Evolutionary conservation across 1,140 invertebrate genomes (phyloP).

Genomic region (Calliopsis andreniformis): DNA sequence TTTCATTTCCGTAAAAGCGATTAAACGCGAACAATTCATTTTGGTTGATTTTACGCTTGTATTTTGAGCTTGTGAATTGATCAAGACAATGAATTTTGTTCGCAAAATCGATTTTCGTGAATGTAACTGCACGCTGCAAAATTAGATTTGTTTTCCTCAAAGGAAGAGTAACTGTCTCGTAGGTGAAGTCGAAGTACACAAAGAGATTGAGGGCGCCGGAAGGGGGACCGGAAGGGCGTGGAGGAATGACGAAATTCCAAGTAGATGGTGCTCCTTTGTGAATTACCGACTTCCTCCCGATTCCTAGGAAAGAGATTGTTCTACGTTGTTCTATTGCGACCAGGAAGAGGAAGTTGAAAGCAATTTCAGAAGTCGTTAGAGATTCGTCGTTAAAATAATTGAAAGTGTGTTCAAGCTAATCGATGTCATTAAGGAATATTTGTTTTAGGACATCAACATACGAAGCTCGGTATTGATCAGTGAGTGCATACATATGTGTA

Average conservation of each 20-base stretch:
- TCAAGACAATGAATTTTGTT: background rate
- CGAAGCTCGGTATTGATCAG: constrained; percentile 30
- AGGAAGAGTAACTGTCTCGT: constrained; percentile 13
- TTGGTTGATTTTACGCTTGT: background rate
- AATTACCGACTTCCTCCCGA: constrained; percentile 18
- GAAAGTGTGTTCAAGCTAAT: constrained; percentile 15
- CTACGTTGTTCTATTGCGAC: background rate
- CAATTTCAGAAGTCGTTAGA: constrained; percentile 5
- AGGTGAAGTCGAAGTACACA: constrained; percentile 11
- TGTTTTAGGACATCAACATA: background rate
- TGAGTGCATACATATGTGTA: constrained; percentile 23
- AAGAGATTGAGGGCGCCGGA: background rate
- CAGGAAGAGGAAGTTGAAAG: background rate
- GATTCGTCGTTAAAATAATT: background rate
- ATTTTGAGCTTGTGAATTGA: background rate
- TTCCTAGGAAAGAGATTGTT: background rate
- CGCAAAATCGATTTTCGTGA: constrained; percentile 11
- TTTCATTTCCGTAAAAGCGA: background rate
- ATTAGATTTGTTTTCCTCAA: constrained; percentile 29
- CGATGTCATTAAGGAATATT: constrained; percentile 13
- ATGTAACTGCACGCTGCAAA: constrained; percentile 17
- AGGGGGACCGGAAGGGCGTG: background rate
- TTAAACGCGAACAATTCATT: constrained; percentile 1
- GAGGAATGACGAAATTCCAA: constrained; percentile 27
- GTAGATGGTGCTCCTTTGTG: constrained; percentile 33